Base-by-base conservation (phyloP, 2,113 vertebrate genomes). In the Muscicapa adusta region DNA sequence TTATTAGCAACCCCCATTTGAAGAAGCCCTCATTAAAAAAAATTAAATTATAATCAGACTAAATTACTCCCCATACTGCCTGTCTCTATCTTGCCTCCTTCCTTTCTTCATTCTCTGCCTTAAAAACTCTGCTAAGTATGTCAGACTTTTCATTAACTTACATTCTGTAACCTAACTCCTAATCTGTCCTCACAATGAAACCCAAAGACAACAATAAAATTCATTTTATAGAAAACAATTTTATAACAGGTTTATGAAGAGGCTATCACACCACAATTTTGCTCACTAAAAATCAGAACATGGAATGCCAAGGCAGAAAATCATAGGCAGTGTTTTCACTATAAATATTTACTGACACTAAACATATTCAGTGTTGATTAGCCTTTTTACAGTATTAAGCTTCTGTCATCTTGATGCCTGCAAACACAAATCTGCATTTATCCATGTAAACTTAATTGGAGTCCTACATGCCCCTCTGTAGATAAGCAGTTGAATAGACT, bases 301-400 rank as follows among this genome's bases (percentile, higher is more conserved):
- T 58, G 56, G 78, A 96, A 91, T 92, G 91, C 71, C 72, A 95
- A 89, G 74, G 82, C 93, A 81, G 53, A 91, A 85, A 95, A 91
- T 61, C 79, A 70, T 67, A 60, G 45, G 89, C 84, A 89, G 60
- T 48, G 84, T 94, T 97, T 97, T 96, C 91, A 93, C 85, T 84
- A 73, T 56, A 96, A 97, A 97, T 97, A 97, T 96, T 97, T 97
- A 96, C 93, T 95, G 96, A 97, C 96, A 97, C 94, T 97, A 97
- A 96, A 96, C 92, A 97, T 97, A 98, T 97, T 96, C 96, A 96
- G 94, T 88, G 97, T 96, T 97, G 97, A 98, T 97, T 97, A 96
- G 97, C 80, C 97, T 94, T 97, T 97, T 97, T 97, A 95, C 93
- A 97, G 85, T 87, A 97, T 94, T 97, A 96, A 94, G 94, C 94